Evolutionary conservation across 2,797 vertebrate species (phyloP).

Genomic region (Chrysolophus pictus): DNA sequence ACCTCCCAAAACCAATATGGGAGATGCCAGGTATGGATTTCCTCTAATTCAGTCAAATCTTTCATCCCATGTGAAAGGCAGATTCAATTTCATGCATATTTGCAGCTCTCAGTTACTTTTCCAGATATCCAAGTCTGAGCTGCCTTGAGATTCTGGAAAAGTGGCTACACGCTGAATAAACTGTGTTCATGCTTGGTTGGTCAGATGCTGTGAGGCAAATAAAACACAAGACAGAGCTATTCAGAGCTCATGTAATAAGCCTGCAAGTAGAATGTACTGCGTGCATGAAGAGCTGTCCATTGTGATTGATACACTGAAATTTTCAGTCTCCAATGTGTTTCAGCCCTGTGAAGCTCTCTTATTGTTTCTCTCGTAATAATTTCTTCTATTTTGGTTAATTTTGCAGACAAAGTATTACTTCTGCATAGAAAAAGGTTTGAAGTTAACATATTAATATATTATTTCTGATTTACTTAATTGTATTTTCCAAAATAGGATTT

Average conservation of each 20-base stretch:
- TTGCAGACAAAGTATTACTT: not conserved
- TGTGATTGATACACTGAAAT: not conserved
- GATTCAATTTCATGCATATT: not conserved
- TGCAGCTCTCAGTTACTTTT: not conserved
- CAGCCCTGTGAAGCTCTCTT: not conserved
- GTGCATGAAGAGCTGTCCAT: not conserved
- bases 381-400: not conserved
- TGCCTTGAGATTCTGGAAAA: slow-evolving; percentile 13
- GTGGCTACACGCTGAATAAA: not conserved
- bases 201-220: not conserved
- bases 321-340: not conserved
- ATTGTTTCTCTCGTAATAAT: not conserved
- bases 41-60: not conserved
- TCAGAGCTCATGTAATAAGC: not conserved
- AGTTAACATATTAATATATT: not conserved
- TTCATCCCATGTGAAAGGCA: slow-evolving; percentile 10
- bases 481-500: not conserved
- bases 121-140: not conserved
- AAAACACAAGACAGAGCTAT: not conserved
- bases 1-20: not conserved
- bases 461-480: not conserved
- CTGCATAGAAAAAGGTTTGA: not conserved
- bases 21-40: not conserved
- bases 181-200: not conserved
- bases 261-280: not conserved